Evolutionary conservation across 2,797 vertebrate species (phyloP), one percentile per base, ranked within the genome.

Genomic region (Alectoris magna): DNA sequence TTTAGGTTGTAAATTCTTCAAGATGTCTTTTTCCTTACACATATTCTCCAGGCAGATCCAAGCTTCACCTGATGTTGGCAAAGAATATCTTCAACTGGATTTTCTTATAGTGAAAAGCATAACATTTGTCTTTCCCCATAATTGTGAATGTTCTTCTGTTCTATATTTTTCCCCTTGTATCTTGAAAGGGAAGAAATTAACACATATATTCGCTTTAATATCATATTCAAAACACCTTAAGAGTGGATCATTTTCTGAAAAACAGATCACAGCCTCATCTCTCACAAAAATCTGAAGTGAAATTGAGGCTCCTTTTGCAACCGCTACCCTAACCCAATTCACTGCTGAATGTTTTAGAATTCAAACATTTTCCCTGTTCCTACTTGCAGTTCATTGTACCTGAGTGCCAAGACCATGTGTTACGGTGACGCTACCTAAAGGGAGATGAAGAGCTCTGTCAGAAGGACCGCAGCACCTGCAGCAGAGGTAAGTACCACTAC

Each of bases 131-230:
- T n/a, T 38, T 13, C 17, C 10, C 27, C 41, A 31, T 13, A 74
- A 77, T 72, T 71, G n/a, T 34, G 19, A 48, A 8, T 68, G 10
- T n/a, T 44, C 13, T 85, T 76, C 62, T 86, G 43, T 70, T 39
- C 17, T 41, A 11, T 51, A 39, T 49, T 19, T 58, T 77, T 70
- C 51, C 38, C 55, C 34, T 16, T 15, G 9, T 34, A 6, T n/a
- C 36, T 12, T 39, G 41, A 67, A 77, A 14, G 14, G n/a, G 23
- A 91, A 84, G 21, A 81, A 85, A 46, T 29, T 53, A 78, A 34
- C 21, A 29, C 24, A 24, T n/a, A 81, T 76, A 51, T 91, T 76
- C 83, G 29, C 43, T 85, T 83, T 69, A 86, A 55, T 38, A 10
- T 56, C 31, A 39, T 17, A 58, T 84, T 75, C 44, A 49, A 58